Base-by-base conservation (phyloP, 2,888 invertebrate genomes). In the Leptogaster cylindrica region DNA sequence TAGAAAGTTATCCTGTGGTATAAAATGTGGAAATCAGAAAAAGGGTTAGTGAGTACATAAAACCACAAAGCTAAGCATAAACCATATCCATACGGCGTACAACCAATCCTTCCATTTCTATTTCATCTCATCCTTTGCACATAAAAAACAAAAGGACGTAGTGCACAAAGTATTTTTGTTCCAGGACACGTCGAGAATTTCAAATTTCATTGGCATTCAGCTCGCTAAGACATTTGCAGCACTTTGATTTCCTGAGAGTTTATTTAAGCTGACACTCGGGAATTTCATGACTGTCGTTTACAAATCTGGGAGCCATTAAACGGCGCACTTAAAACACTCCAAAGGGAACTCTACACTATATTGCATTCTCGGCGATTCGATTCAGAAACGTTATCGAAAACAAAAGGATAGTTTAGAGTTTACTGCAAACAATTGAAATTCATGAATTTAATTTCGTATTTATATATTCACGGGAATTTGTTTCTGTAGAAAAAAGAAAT, bases 181-280 rank as follows among this genome's bases (percentile, higher is more conserved):
- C 31, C 31, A 10, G 31, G 1, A 4, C 36, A 10, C 14, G 7
- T 4, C 36, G n/a, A n/a, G 36, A 7, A 36, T 36, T 36, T 36
- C 36, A 14, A 36, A 46, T 46, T 46, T 46, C 46, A 18, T 18
- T 18, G 18, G 18, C 20, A 46, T 46, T 46, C 46, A 6, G 20
- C 12, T 18, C 46, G 41, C 12, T 14, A 46, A 20, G 46, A 46
- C n/a, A 20, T 20, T 16, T 18, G 8, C 20, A 20, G 16, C 20
- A 20, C 46, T 46, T 4, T 46, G 46, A 46, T 46, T 46, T 46
- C 46, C 46, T 46, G 5, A 20, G 46, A 20, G 46, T 46, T 46
- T 46, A 16, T 8, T 46, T 18, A 46, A 46, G 18, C 18, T 16
- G 20, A 20, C 46, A 18, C n/a, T 46, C 7, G 46, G 16, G 46